phyloP scores from a whole-genome alignment of 2,888 invertebrate genomes.

The Cordilura impudica region DNA sequence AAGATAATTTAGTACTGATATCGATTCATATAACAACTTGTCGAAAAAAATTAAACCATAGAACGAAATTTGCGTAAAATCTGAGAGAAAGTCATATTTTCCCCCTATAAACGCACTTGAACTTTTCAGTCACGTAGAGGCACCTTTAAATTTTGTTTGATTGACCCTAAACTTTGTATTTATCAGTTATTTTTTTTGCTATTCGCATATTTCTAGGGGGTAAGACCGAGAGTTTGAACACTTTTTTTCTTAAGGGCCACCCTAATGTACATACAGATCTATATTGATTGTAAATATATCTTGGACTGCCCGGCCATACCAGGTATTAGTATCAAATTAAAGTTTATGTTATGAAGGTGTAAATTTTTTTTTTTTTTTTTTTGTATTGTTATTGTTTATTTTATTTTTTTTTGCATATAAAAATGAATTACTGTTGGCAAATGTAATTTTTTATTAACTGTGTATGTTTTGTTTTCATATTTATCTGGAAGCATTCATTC shows the following conservation, averaged over 20 bases:
- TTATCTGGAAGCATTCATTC: constrained; percentile 27
- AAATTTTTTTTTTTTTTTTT: neutral
- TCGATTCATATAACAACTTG: too few relatives aligned
- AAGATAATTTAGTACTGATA: too few relatives aligned
- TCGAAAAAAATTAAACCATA: too few relatives aligned
- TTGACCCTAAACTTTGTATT: neutral
- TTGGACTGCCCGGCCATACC: neutral
- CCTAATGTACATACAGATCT: neutral
- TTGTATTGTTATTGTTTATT: neutral
- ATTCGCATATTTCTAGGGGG: too few relatives aligned
- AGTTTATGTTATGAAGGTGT: constrained; percentile 49
- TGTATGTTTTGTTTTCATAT: neutral
- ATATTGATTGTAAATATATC: neutral
- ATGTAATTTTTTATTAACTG: constrained; percentile 40
- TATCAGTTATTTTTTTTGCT: neutral
- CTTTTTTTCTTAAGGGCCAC: neutral
- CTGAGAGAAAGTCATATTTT: too few relatives aligned
- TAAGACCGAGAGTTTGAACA: too few relatives aligned
- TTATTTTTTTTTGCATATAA: neutral
- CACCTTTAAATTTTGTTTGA: too few relatives aligned
- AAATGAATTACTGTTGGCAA: constrained; percentile 43
- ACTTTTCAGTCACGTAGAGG: too few relatives aligned
- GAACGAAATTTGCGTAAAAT: too few relatives aligned
- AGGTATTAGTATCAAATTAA: constrained; percentile 52
- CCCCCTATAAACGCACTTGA: too few relatives aligned